These are phyloP conservation scores for Lydus trimaculatus DNA, from an alignment of 2,888 invertebrate genomes.

Conservation along the genomic window DNA sequence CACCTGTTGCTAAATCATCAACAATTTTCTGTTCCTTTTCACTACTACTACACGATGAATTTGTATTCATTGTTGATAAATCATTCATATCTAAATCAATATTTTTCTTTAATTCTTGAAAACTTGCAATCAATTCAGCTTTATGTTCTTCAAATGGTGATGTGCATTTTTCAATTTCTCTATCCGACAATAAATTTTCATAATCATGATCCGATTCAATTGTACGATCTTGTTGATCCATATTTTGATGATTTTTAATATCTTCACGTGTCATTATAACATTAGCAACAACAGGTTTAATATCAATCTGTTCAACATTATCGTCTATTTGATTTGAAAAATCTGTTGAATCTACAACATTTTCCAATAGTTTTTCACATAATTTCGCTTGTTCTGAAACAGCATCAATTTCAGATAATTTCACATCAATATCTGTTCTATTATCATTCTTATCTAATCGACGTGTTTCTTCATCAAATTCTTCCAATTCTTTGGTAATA, in stretches of 20 bases:
- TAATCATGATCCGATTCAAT: slow-evolving; percentile 54
- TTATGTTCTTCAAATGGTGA: slow-evolving; percentile 54
- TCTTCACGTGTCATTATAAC: slow-evolving; percentile 50
- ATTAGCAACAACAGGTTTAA: slow-evolving; percentile 49
- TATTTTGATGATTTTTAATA: background rate
- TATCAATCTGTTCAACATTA: slow-evolving; percentile 47
- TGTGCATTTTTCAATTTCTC: slow-evolving; percentile 38
- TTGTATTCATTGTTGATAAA: slow-evolving; percentile 13
- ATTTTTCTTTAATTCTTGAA: slow-evolving; percentile 52
- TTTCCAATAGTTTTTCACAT: slow-evolving; percentile 62
- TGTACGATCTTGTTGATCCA: background rate
- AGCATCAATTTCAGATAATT: slow-evolving; percentile 57
- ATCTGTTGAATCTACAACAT: slow-evolving; percentile 55
- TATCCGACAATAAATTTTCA: slow-evolving; percentile 53
- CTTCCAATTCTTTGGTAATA: slow-evolving; percentile 67
- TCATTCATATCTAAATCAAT: slow-evolving; percentile 38
- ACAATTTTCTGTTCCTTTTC: slow-evolving; percentile 17
- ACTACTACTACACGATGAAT: slow-evolving; percentile 13
- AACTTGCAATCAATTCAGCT: slow-evolving; percentile 53
- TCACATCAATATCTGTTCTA: slow-evolving; percentile 29
- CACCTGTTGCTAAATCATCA: slow-evolving; percentile 50
- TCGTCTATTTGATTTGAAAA: slow-evolving; percentile 46
- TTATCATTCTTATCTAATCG: background rate
- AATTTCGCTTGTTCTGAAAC: slow-evolving; percentile 62
- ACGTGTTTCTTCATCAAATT: slow-evolving; percentile 41